Evolutionary conservation across 1,140 invertebrate species (phyloP), one percentile per base, ranked within the genome.

Genomic region (Ips nitidus): DNA sequence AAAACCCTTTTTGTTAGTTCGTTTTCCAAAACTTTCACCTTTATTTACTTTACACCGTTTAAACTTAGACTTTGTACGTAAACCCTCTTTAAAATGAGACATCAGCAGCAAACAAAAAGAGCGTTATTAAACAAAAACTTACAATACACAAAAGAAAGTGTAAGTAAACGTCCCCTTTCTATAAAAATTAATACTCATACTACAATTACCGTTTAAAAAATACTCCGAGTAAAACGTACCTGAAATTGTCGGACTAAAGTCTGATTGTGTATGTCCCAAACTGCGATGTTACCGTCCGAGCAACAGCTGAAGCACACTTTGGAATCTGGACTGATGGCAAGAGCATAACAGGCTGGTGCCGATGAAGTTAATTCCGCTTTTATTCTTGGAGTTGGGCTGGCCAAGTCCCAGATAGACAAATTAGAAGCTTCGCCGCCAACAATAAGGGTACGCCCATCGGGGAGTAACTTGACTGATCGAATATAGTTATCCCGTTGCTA

Each of bases 301-400:
- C 95, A 98, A 82, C 97, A 98, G 78, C 94, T 97, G 83, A 97
- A 98, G 84, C 96, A 98, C 76, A 92, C 91, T 84, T 97, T 95
- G 1, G 92, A 94, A 76, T 96, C 94, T 0, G 92, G 92, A 66
- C 91, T 92, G 65, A 97, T 94, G 3, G 93, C 94, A 1, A 97
- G 82, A 4, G 94, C 94, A 80, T 97, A 97, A 76, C 94, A 95
- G n/a, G 87, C 80, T 81, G 97, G 97, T 43, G 97, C 96, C 65
- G 91, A 93, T 0, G 94, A 98, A 4, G 95, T 97, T 53, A 99
- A 84, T 81, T 98, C 97, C 4, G 95, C 94, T 80, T 93, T 93
- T 70, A 94, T 93, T 61, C 94, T 84, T 2, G 95, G 94, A 67
- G 94, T 97, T 4, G 91, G 91, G 67, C 89, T 87, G 5, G 91